Percentiles rank a stretch among this genome's conserved stretches.
phyloP scores from a whole-genome alignment of 2,113 vertebrate species.

The Megaptera novaeangliae region DNA sequence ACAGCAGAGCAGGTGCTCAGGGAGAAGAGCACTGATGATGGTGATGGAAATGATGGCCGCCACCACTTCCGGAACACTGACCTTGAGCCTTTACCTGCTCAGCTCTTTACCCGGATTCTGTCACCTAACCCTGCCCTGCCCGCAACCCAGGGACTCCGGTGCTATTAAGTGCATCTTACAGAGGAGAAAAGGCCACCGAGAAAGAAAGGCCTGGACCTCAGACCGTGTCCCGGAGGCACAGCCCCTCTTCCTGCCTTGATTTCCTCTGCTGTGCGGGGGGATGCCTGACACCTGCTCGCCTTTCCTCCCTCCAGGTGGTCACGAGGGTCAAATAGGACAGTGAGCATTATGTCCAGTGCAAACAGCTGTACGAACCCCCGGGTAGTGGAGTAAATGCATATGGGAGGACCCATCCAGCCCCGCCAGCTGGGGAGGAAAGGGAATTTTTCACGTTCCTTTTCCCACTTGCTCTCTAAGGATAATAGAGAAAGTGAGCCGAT shows the following conservation, averaged over 20 bases:
- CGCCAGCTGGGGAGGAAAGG: background rate
- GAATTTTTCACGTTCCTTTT: background rate
- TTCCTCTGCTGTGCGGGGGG: background rate
- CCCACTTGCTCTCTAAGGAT: background rate
- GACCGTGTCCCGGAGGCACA: rapidly evolving
- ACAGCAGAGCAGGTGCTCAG: background rate
- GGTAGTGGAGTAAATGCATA: background rate
- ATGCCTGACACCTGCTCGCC: background rate
- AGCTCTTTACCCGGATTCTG: background rate
- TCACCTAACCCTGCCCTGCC: background rate
- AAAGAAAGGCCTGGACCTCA: background rate
- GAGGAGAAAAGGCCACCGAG: background rate
- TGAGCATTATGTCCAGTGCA: background rate
- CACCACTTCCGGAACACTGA: background rate
- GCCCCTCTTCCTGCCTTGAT: background rate
- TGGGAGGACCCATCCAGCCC: background rate
- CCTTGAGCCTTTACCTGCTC: background rate
- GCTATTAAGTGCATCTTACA: background rate
- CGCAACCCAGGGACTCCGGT: background rate
- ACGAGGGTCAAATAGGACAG: background rate
- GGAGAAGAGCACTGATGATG: background rate
- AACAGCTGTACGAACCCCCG: background rate
- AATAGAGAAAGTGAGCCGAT: background rate
- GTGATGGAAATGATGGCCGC: background rate
- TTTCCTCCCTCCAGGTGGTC: background rate